Percentiles rank a stretch among this genome's conserved stretches.
These are phyloP conservation scores for Argya squamiceps DNA, from an alignment of 2,797 vertebrate genomes.

Conservation along the genomic window DNA sequence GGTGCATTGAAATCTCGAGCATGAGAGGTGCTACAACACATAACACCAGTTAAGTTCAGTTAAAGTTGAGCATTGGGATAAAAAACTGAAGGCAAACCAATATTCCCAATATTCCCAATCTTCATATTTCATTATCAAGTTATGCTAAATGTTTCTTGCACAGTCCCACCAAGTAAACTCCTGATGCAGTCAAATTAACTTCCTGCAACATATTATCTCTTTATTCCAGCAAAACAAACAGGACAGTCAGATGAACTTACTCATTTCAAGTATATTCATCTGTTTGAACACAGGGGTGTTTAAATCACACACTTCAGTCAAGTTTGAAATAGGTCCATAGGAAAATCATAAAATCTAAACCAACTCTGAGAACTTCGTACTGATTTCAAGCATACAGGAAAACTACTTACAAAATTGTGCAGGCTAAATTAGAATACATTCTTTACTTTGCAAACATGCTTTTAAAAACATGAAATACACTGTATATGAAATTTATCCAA, in stretches of 20 bases:
- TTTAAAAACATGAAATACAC: background rate
- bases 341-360: background rate
- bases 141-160: background rate
- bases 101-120: background rate
- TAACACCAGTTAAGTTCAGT: background rate
- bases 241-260: background rate
- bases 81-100: background rate
- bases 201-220: background rate
- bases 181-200: background rate
- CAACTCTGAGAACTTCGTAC: background rate
- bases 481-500: background rate
- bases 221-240: background rate
- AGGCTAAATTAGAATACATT: constrained; percentile 8
- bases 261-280: background rate
- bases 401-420: background rate
- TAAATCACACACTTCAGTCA: background rate
- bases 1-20: background rate
- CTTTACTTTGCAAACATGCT: background rate
- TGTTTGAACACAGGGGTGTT: background rate
- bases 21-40: background rate
- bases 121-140: background rate
- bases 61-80: background rate
- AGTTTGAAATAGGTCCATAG: background rate
- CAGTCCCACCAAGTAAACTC: background rate
- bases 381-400: constrained; percentile 49